These are phyloP conservation scores for Copidosoma aretas DNA, from an alignment of 2,888 invertebrate genomes.

Conservation along the genomic window DNA sequence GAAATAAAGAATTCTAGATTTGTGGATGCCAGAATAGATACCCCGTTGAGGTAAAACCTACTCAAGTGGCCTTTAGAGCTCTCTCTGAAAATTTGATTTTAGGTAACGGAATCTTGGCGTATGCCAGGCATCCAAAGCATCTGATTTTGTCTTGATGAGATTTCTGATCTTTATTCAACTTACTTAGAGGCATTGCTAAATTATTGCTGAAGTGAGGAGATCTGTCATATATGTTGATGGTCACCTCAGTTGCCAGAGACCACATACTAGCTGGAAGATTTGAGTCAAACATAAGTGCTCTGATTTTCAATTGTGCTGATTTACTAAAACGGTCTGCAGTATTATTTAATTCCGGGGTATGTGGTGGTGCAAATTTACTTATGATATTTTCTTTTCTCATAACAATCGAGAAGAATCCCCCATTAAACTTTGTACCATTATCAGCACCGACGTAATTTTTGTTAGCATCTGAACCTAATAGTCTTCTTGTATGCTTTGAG, in stretches of 20 bases:
- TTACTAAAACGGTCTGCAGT: not conserved
- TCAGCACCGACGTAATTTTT: too few relatives aligned
- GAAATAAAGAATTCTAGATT: not conserved
- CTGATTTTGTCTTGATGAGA: not conserved
- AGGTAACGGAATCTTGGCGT: not conserved
- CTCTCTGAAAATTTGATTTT: slow-evolving; percentile 2
- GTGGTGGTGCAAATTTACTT: not conserved
- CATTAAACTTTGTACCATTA: not conserved
- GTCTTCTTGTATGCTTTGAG: too few relatives aligned
- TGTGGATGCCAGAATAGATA: slow-evolving; percentile 9
- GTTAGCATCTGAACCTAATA: too few relatives aligned
- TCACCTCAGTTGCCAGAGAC: too few relatives aligned
- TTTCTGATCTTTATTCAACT: not conserved
- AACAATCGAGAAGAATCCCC: not conserved
- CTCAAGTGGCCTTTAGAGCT: not conserved
- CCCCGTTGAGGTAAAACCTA: not conserved
- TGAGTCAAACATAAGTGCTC: slow-evolving; percentile 7
- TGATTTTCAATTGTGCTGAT: not conserved
- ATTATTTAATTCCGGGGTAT: not conserved
- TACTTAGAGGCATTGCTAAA: not conserved
- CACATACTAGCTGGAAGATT: not conserved
- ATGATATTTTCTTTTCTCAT: not conserved
- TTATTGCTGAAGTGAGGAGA: not conserved
- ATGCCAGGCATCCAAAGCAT: slow-evolving; percentile 1
- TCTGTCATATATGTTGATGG: not conserved